Evolutionary conservation across 1,140 invertebrate genomes (phyloP).

Genomic region (Scaptodrosophila lebanonensis): DNA sequence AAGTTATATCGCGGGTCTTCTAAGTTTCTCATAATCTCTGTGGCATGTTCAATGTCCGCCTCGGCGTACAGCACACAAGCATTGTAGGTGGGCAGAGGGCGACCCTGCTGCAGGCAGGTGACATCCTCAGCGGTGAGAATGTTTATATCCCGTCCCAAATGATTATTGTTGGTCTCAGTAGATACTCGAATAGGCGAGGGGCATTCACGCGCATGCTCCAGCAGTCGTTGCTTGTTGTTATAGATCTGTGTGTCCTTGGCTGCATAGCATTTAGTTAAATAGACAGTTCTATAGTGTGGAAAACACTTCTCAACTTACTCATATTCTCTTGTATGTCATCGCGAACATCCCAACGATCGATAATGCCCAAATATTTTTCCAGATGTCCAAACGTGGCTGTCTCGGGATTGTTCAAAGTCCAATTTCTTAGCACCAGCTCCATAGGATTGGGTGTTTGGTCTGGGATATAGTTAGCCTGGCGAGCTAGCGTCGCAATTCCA

Average conservation of each 20-base stretch:
- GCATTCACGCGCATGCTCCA: constrained; percentile 35
- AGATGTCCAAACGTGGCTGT: constrained; percentile 79
- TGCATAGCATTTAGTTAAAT: constrained; percentile 34
- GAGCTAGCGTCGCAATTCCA: constrained; percentile 80
- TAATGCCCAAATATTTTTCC: constrained; percentile 78
- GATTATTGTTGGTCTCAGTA: constrained; percentile 34
- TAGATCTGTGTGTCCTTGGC: constrained; percentile 67
- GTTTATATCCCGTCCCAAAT: constrained; percentile 39
- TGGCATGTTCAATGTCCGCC: constrained; percentile 82
- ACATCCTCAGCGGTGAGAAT: constrained; percentile 58
- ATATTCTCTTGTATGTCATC: constrained; percentile 80
- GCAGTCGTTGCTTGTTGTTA: constrained; percentile 43
- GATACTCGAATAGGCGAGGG: constrained; percentile 35
- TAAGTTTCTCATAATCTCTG: constrained; percentile 80
- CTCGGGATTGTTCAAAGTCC: constrained; percentile 73
- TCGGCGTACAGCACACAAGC: constrained; percentile 85
- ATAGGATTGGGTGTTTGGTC: constrained; percentile 78
- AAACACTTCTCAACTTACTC: constrained; percentile 78
- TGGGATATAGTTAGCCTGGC: constrained; percentile 42
- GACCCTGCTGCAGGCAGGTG: constrained; percentile 77
- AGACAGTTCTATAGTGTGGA: constrained; percentile 1
- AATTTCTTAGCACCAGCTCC: constrained; percentile 78
- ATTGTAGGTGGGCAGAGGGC: constrained; percentile 81
- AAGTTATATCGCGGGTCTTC: constrained; percentile 79
- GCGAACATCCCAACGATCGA: constrained; percentile 83